phyloP scores from a whole-genome alignment of 1,140 invertebrate genomes.

The Geopemphigus sp. region DNA sequence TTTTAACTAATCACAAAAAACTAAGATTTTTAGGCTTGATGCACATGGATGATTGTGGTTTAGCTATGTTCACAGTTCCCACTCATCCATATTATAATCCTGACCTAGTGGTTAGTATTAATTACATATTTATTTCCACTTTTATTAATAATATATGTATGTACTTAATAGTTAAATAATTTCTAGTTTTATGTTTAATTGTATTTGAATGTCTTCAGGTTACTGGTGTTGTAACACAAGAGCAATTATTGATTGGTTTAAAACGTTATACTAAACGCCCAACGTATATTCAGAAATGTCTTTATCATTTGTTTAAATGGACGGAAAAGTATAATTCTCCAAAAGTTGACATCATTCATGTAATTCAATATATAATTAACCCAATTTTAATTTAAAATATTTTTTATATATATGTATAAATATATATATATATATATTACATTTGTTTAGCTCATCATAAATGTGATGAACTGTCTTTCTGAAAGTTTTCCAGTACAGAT shows the following conservation, averaged over 20 bases:
- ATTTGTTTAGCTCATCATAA: conserved; percentile 63
- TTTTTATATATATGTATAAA: conserved; percentile 12
- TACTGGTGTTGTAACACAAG: conserved; percentile 64
- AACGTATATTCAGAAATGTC: conserved; percentile 69
- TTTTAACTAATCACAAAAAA: conserved; percentile 59
- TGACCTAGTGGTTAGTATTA: conserved; percentile 57
- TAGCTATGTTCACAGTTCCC: conserved; percentile 61
- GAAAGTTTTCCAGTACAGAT: conserved; percentile 71
- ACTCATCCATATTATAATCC: conserved; percentile 57
- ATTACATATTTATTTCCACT: neutral
- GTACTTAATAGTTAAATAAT: neutral
- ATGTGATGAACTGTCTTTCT: conserved; percentile 68
- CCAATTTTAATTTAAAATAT: neutral
- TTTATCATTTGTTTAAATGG: conserved; percentile 71
- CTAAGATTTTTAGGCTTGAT: conserved; percentile 66
- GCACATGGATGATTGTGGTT: conserved; percentile 63
- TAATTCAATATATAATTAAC: conserved; percentile 48
- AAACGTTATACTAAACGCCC: conserved; percentile 64
- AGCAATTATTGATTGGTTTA: conserved; percentile 66
- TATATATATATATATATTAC: conserved; percentile 38
- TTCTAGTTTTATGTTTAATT: neutral
- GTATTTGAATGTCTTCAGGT: conserved; percentile 58
- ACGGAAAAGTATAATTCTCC: conserved; percentile 62
- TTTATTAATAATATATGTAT: neutral
- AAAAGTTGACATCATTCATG: conserved; percentile 66